Evolutionary conservation across 2,888 invertebrate genomes (phyloP), one percentile per base, ranked within the genome.

Genomic region (Epirrhoe tristata): DNA sequence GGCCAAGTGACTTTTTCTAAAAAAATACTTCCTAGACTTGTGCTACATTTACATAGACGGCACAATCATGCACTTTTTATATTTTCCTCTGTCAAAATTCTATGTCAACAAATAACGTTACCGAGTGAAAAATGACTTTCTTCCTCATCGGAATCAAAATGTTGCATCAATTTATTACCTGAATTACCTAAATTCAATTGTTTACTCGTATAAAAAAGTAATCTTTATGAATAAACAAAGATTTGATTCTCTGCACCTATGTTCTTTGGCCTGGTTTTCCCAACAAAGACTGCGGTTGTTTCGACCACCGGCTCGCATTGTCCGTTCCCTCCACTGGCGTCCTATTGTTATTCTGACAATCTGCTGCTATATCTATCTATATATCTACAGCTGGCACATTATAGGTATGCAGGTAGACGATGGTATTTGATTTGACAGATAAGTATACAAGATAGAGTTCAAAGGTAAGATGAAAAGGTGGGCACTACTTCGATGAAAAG

Each of bases 301-400:
- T 89, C 88, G 88, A 74, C 86, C 89, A 85, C 81, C 81, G 87
- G 86, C 80, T 67, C 82, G 86, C 84, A 89, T 90, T 90, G 90
- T 90, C 86, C 84, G 81, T 76, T 70, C 82, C 85, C 81, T 81
- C 63, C 55, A 32, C 79, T 76, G 63, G 60, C 74, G 73, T 67
- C 66, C 87, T 66, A 89, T 91, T 91, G 90, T 91, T 90, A 85
- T 87, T 85, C 89, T 84, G 90, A 89, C 89, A 87, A 84, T 83
- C 88, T 79, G 82, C 83, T 36, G 4, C 55, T 63, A 14, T 58
- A 61, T n/a, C n/a, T n/a, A n/a, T n/a, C n/a, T 14, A 6, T 52
- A 24, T 43, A 57, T 31, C 51, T 43, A 12, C 12, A 12, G 39
- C 10, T 10, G 36, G 48, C 6, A 14, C n/a, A 36, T 2, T 57